Evolutionary conservation across 2,797 vertebrate species (phyloP).

Genomic region (Gallirallus australis): DNA sequence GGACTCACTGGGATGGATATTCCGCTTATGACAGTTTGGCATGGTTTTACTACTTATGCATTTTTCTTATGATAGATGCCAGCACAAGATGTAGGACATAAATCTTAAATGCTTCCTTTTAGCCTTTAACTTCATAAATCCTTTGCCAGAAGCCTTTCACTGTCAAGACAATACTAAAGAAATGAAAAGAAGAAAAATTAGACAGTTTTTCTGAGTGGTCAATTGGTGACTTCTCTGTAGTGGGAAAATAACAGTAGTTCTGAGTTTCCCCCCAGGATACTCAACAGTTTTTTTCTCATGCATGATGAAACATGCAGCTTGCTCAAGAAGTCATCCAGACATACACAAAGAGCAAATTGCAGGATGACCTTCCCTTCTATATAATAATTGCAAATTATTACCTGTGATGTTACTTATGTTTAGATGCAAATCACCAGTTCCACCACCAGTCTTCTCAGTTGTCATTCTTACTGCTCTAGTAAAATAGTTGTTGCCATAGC

Average conservation of each 20-base stretch:
- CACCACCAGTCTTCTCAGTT: not conserved
- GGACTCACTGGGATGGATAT: not conserved
- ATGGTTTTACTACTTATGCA: not conserved
- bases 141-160: not conserved
- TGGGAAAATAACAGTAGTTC: not conserved
- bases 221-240: not conserved
- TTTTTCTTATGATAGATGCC: not conserved
- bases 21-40: not conserved
- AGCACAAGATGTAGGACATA: not conserved
- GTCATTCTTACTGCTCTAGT: no score
- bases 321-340: not conserved
- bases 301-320: accelerated
- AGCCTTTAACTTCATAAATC: not conserved
- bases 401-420: not conserved
- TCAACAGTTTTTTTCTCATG: not conserved
- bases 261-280: not conserved
- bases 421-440: not conserved
- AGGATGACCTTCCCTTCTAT: not conserved
- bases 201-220: not conserved
- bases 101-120: not conserved
- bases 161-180: not conserved
- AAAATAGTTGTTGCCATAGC: not conserved
- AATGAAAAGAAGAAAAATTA: accelerated
- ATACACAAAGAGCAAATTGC: not conserved
- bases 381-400: not conserved